These are phyloP conservation scores for Zhengitettix transpicula DNA, from an alignment of 2,888 invertebrate species.

Conservation along the genomic window DNA sequence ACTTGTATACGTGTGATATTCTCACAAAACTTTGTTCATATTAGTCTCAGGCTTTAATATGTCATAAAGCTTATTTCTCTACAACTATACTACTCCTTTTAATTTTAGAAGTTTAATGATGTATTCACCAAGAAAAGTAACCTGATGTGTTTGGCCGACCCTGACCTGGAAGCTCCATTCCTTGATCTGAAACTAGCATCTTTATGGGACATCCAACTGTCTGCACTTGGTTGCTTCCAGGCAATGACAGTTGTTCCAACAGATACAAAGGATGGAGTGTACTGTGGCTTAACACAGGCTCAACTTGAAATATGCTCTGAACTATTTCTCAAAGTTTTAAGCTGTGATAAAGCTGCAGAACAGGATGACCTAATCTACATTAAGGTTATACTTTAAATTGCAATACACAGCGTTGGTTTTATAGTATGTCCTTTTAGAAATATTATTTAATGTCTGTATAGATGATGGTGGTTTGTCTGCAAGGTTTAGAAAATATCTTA, in stretches of 20 bases:
- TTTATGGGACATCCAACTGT: slow-evolving; percentile 1
- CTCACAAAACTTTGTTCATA: no score
- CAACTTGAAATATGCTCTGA: neutral
- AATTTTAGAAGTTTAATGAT: no score
- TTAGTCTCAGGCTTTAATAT: no score
- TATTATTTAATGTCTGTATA: slow-evolving; percentile 16
- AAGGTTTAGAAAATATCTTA: slow-evolving; percentile 24
- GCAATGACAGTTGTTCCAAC: neutral
- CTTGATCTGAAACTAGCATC: neutral
- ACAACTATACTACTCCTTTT: no score
- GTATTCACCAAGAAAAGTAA: neutral
- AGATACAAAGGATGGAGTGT: neutral
- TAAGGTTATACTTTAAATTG: no score
- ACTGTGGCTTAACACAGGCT: neutral
- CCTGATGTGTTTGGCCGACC: slow-evolving; percentile 2
- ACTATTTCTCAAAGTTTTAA: neutral
- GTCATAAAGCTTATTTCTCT: no score
- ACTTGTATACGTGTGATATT: no score
- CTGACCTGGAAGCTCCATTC: neutral
- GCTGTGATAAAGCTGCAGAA: no score
- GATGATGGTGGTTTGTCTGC: slow-evolving; percentile 29
- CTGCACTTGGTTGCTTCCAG: slow-evolving; percentile 1
- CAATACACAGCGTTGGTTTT: no score
- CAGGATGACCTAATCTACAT: no score
- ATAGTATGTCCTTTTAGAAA: no score